phyloP scores from a whole-genome alignment of 2,888 invertebrate genomes.

The Epinotia bilunana region DNA sequence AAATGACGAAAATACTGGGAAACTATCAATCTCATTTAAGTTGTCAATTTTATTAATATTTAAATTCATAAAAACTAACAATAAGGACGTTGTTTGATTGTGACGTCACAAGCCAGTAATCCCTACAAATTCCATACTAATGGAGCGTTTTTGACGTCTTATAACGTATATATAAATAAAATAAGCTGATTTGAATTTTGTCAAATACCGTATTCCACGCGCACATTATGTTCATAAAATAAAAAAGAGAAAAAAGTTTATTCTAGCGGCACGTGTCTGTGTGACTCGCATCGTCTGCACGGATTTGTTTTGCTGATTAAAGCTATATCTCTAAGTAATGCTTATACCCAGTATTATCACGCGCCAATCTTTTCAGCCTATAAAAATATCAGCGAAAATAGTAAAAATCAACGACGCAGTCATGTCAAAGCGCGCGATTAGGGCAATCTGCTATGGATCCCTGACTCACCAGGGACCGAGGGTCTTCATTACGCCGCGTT shows the following conservation, averaged over 20 bases:
- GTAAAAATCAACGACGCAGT: conserved; percentile 42
- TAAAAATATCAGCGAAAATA: conserved; percentile 41
- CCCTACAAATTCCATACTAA: too few relatives aligned
- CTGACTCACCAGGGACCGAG: conserved; percentile 53
- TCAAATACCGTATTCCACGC: too few relatives aligned
- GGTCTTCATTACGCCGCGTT: conserved; percentile 50
- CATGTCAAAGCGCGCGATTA: conserved; percentile 50
- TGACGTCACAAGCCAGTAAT: too few relatives aligned
- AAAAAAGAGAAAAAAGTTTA: neutral
- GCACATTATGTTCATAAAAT: too few relatives aligned
- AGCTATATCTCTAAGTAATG: neutral
- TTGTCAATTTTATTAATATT: too few relatives aligned
- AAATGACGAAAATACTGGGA: too few relatives aligned
- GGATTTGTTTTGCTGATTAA: neutral
- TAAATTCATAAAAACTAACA: too few relatives aligned
- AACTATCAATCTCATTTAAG: too few relatives aligned
- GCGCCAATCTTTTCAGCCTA: neutral
- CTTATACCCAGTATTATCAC: neutral
- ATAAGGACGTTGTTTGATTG: too few relatives aligned
- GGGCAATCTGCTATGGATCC: conserved; percentile 50
- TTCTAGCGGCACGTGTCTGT: neutral
- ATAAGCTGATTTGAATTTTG: too few relatives aligned
- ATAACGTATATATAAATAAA: too few relatives aligned
- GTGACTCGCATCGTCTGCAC: neutral
- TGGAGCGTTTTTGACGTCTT: too few relatives aligned